A percentile compares a stretch with the other conserved stretches of the same genome.
Conservation (phyloP, 2,888 invertebrate genomes). For the Rotaria sp. region DNA sequence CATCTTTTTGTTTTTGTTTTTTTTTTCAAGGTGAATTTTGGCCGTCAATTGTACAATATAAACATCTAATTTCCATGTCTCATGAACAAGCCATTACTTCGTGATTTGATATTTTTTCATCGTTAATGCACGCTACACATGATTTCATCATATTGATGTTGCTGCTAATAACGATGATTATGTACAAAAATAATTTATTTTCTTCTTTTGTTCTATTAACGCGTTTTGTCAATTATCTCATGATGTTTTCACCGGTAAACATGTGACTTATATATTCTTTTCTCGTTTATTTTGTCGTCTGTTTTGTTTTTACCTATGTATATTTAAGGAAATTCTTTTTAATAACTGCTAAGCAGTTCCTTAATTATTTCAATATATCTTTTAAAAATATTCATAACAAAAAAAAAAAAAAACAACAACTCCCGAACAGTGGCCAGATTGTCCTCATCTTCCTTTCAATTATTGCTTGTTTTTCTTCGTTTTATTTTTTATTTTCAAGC, state of each 20-base stretch:
- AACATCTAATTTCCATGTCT: neutral
- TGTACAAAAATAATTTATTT: neutral
- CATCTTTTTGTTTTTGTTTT: neutral
- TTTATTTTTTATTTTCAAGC: neutral
- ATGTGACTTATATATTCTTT: neutral
- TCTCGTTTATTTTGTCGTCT: neutral
- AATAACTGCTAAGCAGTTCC: neutral
- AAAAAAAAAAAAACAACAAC: neutral
- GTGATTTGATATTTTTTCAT: neutral
- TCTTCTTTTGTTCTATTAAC: neutral
- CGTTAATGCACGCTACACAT: neutral
- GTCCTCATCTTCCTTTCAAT: neutral
- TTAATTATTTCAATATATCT: neutral
- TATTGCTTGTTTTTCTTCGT: neutral
- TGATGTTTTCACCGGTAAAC: slow-evolving; percentile 12
- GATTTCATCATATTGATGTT: neutral
- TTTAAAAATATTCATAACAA: neutral
- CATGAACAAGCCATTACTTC: slow-evolving; percentile 2
- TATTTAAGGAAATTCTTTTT: neutral
- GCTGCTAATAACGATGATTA: neutral
- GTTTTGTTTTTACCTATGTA: neutral
- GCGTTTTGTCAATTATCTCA: slow-evolving; percentile 1
- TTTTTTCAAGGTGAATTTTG: slow-evolving; percentile 3
- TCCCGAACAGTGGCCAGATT: neutral
- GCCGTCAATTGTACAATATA: neutral